Evolutionary conservation across 2,888 invertebrate species (phyloP), one percentile per base, ranked within the genome.

Genomic region (Pyrgus malvae): DNA sequence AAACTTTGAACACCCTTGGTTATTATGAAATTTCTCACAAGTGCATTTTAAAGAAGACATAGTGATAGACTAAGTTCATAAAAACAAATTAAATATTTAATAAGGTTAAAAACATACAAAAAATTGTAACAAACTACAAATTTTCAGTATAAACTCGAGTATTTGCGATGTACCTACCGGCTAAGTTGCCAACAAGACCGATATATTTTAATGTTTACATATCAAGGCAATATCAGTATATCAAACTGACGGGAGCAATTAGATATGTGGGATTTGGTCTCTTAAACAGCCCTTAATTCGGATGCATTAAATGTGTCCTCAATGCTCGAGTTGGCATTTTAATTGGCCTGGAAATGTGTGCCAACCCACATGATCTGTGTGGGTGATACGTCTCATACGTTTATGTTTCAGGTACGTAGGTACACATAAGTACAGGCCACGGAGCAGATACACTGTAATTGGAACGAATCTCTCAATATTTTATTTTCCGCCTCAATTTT

Each of bases 401-500:
- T 44, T 45, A 45, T 41, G 14, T 45, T 45, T 7, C 45, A 45
- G 19, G 45, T 31, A 33, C 16, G 35, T 11, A 23, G 6, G 19
- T 38, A 38, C 21, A 17, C 23, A 49, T 40, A 48, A 23, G 35
- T n/a, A 50, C 33, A 50, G n/a, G 12, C 33, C 25, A 40, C 33
- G 33, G 41, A 25, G 27, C 17, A 44, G 27, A 44, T 35, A 51
- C 51, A 44, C 63, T 64, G 72, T 74, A 84, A 85, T 83, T 85
- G 80, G 73, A 76, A 74, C 75, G 76, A 69, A 81, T 78, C 74
- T 78, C 76, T 66, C 73, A 67, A 78, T 83, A 80, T 81, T 85
- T 83, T 86, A 85, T 85, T 86, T 87, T 81, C 78, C 67, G 68
- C 74, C 65, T 80, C 83, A 80, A 85, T 84, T 86, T 82, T 75